These are phyloP conservation scores for Lamprologus speciosus DNA, from an alignment of 2,113 vertebrate species.

Conservation along the genomic window DNA sequence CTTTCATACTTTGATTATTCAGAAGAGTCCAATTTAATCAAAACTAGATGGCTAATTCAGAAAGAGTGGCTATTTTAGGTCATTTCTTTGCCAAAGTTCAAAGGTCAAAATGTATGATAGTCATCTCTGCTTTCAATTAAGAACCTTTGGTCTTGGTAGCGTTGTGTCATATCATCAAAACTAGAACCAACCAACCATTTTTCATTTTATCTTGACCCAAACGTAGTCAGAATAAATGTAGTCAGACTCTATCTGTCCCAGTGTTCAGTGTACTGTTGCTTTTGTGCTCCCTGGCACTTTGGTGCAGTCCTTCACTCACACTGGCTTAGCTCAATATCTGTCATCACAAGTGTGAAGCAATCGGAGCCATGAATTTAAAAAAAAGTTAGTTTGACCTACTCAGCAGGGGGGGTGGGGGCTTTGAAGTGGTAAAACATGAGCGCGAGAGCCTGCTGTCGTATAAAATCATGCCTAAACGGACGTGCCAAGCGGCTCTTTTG, in stretches of 20 bases:
- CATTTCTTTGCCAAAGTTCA: background rate
- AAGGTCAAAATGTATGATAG: background rate
- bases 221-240: background rate
- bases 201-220: background rate
- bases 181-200: background rate
- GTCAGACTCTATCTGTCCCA: background rate
- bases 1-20: background rate
- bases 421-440: background rate
- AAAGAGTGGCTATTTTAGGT: background rate
- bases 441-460: background rate
- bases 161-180: background rate
- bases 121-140: background rate
- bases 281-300: background rate
- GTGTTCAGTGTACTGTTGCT: background rate
- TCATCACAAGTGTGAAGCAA: background rate
- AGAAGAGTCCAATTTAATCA: background rate
- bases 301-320: background rate
- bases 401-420: background rate
- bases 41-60: background rate
- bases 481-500: background rate
- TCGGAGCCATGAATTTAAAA: background rate
- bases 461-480: background rate
- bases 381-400: background rate
- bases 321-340: background rate
- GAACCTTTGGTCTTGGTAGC: background rate